Evolutionary conservation across 2,888 invertebrate genomes (phyloP).

Genomic region (Polia nebulosa): DNA sequence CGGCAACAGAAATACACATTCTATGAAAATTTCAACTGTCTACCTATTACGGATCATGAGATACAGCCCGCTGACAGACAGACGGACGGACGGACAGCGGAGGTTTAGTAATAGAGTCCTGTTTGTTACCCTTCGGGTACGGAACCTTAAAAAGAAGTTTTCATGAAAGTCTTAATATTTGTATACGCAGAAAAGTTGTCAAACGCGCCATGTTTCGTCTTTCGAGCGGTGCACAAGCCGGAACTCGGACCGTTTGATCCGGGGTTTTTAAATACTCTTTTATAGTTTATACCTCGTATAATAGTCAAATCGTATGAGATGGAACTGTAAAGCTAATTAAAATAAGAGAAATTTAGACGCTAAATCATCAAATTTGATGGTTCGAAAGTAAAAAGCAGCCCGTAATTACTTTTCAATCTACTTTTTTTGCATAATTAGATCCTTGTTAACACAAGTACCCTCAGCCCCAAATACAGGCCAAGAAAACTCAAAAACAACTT

Average conservation of each 20-base stretch:
- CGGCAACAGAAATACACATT: no score
- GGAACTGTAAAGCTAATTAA: no score
- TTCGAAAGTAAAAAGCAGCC: background rate
- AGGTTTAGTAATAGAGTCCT: no score
- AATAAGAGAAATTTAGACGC: no score
- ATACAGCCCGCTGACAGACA: no score
- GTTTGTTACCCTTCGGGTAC: no score
- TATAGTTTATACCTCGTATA: background rate
- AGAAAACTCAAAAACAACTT: slow-evolving; percentile 40
- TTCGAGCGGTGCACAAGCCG: background rate
- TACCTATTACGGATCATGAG: no score
- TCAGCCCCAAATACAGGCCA: background rate
- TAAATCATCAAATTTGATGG: background rate
- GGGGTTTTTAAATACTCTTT: background rate
- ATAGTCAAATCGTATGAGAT: background rate
- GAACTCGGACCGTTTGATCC: background rate
- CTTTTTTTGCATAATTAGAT: background rate
- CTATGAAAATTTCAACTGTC: no score
- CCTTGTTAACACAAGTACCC: slow-evolving; percentile 1
- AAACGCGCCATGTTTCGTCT: background rate
- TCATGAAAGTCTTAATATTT: no score
- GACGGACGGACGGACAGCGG: no score
- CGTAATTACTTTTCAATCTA: background rate
- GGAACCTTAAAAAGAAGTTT: no score
- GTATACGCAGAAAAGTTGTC: background rate